These are phyloP conservation scores for Craseonycteris thonglongyai DNA, from an alignment of 2,113 vertebrate species.

Conservation along the genomic window DNA sequence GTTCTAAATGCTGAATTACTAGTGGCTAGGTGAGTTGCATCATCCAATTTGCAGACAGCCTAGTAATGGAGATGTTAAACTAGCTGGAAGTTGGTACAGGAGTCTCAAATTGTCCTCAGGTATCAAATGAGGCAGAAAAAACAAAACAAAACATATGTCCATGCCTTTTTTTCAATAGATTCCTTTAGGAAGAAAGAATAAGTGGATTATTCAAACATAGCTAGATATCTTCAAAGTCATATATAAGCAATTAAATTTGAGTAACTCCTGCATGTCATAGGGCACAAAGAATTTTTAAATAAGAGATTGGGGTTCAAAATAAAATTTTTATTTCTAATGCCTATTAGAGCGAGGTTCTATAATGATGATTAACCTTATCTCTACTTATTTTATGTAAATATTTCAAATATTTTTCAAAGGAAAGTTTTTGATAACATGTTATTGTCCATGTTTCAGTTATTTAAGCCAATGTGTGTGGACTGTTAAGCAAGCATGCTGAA, in stretches of 20 bases:
- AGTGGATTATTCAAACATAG: neutral
- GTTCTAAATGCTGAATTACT: neutral
- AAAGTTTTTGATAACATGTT: neutral
- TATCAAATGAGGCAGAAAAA: neutral
- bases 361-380: neutral
- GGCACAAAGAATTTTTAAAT: neutral
- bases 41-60: neutral
- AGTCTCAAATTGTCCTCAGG: neutral
- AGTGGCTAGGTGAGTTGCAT: neutral
- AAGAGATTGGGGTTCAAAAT: neutral
- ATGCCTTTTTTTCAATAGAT: neutral
- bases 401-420: neutral
- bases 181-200: neutral
- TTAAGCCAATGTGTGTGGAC: neutral
- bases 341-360: neutral
- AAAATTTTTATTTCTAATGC: neutral
- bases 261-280: neutral
- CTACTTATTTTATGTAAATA: neutral
- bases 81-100: neutral
- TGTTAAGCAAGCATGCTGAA: neutral
- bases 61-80: neutral
- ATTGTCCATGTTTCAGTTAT: neutral
- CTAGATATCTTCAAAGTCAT: neutral
- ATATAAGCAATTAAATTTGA: neutral
- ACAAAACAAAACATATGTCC: rapidly evolving